These are phyloP conservation scores for Nasalis larvatus DNA, from an alignment of 2,113 vertebrate genomes.

Conservation along the genomic window DNA sequence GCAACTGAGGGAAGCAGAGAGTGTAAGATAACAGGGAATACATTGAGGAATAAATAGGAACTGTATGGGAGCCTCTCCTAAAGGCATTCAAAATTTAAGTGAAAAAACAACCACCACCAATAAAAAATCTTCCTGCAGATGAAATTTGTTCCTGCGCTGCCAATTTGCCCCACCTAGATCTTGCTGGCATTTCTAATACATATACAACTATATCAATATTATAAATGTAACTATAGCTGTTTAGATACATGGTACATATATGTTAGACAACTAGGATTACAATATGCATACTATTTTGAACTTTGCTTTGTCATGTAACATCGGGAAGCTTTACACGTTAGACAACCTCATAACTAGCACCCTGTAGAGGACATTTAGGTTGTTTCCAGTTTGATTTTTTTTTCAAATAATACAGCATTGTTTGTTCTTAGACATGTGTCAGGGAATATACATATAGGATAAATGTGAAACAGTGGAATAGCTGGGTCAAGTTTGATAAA, in stretches of 20 bases:
- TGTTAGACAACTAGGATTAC: not conserved
- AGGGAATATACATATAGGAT: not conserved
- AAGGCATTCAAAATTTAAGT: slow-evolving; percentile 32
- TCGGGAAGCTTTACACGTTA: not conserved
- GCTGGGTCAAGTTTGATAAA: slow-evolving; percentile 7
- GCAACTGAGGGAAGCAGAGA: not conserved
- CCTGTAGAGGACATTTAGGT: not conserved
- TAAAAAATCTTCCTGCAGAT: not conserved
- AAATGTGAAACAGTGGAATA: slow-evolving; percentile 18
- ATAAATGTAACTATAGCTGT: not conserved
- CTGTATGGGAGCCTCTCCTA: not conserved
- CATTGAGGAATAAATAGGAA: not conserved
- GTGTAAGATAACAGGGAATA: not conserved
- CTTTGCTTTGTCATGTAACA: not conserved
- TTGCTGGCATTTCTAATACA: not conserved
- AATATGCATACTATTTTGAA: not conserved
- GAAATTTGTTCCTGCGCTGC: not conserved
- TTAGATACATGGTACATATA: not conserved
- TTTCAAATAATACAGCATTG: slow-evolving; percentile 20
- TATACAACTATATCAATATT: not conserved
- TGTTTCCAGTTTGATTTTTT: not conserved
- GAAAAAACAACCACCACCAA: not conserved
- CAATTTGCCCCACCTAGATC: not conserved
- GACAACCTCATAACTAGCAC: not conserved
- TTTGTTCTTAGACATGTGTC: not conserved